A percentile compares a stretch with the other conserved stretches of the same genome.
Conservation (phyloP, 2,888 invertebrate species). For the Rhagonycha lutea region DNA sequence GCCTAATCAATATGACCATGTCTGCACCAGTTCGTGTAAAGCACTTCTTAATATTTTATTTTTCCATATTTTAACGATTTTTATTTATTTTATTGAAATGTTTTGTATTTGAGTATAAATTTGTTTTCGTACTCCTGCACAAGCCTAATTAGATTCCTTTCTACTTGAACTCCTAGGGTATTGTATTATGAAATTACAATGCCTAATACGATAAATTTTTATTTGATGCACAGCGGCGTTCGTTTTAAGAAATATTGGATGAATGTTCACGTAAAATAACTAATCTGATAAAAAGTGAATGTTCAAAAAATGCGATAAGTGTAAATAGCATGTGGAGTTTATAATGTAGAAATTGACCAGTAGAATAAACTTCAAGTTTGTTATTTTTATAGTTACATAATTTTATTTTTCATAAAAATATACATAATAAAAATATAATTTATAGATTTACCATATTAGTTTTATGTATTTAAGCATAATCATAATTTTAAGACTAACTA, state of each 20-base stretch:
- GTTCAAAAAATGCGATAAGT: neutral
- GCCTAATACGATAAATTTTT: neutral
- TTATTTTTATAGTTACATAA: too few species aligned
- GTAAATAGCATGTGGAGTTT: neutral
- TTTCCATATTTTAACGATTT: too few species aligned
- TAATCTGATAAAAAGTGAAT: neutral
- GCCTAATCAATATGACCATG: neutral
- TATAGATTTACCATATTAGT: too few species aligned
- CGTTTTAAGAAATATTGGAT: neutral
- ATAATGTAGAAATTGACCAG: too few species aligned
- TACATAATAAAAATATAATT: too few species aligned
- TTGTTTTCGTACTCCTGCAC: neutral
- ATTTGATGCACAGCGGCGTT: neutral
- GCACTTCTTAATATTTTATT: neutral
- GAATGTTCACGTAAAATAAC: neutral
- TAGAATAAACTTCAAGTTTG: too few species aligned
- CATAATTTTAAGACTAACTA: too few species aligned
- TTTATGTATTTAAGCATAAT: too few species aligned
- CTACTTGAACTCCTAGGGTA: neutral
- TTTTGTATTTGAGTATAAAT: neutral
- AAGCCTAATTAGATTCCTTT: neutral
- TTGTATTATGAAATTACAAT: too few species aligned
- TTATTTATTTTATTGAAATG: neutral
- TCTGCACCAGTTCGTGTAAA: neutral
- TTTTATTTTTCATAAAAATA: too few species aligned